Percentiles rank a stretch among this genome's conserved stretches.
These are phyloP conservation scores for Tachuris rubrigastra DNA, from an alignment of 2,113 vertebrate species.

Conservation along the genomic window DNA sequence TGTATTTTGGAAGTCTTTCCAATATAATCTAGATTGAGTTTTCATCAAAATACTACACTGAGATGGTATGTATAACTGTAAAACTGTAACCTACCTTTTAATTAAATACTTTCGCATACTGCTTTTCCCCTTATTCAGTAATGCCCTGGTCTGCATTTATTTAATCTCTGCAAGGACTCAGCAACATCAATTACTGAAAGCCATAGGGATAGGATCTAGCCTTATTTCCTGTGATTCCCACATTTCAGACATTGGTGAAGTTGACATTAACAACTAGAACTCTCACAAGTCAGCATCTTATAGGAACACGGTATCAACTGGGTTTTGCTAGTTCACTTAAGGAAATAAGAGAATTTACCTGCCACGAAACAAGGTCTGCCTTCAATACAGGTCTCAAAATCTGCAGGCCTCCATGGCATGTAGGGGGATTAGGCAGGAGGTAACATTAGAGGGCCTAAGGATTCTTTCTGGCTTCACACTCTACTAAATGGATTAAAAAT, in stretches of 20 bases:
- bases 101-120: not conserved
- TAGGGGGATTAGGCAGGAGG: not conserved
- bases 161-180: not conserved
- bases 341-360: not conserved
- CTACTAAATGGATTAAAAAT: not conserved
- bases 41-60: not conserved
- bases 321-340: not conserved
- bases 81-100: not conserved
- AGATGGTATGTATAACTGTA: not conserved
- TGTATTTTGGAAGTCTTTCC: not conserved
- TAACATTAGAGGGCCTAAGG: not conserved
- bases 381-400: not conserved
- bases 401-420: not conserved
- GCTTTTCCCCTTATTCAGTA: not conserved
- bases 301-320: not conserved
- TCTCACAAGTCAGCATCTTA: not conserved
- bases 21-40: not conserved
- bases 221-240: not conserved
- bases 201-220: not conserved
- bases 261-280: not conserved
- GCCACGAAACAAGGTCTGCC: not conserved
- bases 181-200: not conserved
- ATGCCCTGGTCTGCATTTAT: not conserved
- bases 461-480: not conserved
- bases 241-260: not conserved